Percentiles rank a stretch among this genome's conserved stretches.
Conservation (phyloP, 2,797 vertebrate species). For the Parambassis ranga region DNA sequence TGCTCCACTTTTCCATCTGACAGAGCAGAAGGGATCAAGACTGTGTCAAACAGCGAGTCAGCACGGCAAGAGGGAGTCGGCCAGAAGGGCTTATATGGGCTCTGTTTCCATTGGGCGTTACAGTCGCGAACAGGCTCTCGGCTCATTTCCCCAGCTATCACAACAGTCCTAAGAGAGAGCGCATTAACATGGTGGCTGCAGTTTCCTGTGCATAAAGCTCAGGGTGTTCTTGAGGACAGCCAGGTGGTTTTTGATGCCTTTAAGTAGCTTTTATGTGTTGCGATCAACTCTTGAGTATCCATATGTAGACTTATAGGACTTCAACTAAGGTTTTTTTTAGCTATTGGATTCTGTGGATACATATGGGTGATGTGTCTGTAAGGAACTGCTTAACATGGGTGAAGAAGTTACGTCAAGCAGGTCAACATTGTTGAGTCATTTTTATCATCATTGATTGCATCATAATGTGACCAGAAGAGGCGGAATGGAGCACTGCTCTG, state of each 20-base stretch:
- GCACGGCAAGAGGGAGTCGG: slow-evolving; percentile 60
- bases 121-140: slow-evolving; percentile 40
- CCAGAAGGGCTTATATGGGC: slow-evolving; percentile 64
- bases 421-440: neutral
- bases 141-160: slow-evolving; percentile 44
- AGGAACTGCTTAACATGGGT: slow-evolving; percentile 2
- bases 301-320: neutral
- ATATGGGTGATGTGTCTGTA: neutral
- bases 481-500: neutral
- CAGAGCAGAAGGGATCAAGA: slow-evolving; percentile 78
- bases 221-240: neutral
- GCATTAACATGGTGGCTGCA: slow-evolving; percentile 6
- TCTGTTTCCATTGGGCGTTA: slow-evolving; percentile 47
- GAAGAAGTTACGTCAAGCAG: slow-evolving; percentile 6
- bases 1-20: slow-evolving; percentile 80
- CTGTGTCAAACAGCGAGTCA: slow-evolving; percentile 67
- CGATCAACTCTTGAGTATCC: slow-evolving; percentile 1
- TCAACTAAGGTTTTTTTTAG: slow-evolving; percentile 3
- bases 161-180: slow-evolving; percentile 31
- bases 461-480: slow-evolving; percentile 43
- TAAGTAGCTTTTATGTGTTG: neutral
- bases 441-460: slow-evolving; percentile 21
- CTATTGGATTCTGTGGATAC: slow-evolving; percentile 21
- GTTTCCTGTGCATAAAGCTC: neutral
- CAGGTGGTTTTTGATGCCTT: slow-evolving; percentile 14